Conservation (phyloP, 2,113 vertebrate species). For the Notarius lentiginosus region DNA sequence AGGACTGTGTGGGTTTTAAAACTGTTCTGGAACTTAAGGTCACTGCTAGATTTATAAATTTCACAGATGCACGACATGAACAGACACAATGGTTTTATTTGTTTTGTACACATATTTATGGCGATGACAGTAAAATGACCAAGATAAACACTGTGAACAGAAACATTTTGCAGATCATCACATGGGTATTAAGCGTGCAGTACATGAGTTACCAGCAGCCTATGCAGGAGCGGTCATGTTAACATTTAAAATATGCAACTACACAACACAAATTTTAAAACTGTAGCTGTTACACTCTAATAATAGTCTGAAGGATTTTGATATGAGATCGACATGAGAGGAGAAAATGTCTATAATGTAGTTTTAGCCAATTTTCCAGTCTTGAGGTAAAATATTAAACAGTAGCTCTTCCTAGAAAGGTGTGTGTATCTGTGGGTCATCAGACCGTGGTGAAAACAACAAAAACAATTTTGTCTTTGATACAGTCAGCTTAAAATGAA, state of each 20-base stretch:
- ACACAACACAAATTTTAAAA: background rate
- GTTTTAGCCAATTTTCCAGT: no score
- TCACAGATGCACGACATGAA: slow-evolving; percentile 4
- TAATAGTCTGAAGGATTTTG: background rate
- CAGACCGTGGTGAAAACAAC: background rate
- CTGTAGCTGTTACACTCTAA: background rate
- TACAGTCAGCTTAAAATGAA: background rate
- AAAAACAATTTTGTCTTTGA: background rate
- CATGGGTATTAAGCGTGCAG: background rate
- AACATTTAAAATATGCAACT: background rate
- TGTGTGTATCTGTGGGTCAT: background rate
- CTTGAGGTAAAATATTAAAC: background rate
- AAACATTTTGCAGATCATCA: slow-evolving; percentile 19
- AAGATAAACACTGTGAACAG: slow-evolving; percentile 31
- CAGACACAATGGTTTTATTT: slow-evolving; percentile 45
- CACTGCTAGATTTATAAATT: background rate
- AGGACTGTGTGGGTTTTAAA: background rate
- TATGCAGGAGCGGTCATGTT: background rate
- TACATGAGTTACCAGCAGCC: slow-evolving; percentile 21
- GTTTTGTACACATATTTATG: slow-evolving; percentile 27
- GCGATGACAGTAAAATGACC: slow-evolving; percentile 35
- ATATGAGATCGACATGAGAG: background rate
- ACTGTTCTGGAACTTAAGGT: background rate
- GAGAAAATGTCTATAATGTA: background rate
- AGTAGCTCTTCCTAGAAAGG: background rate